phyloP scores from a whole-genome alignment of 2,888 invertebrate genomes.

The Hyposoter didymator region DNA sequence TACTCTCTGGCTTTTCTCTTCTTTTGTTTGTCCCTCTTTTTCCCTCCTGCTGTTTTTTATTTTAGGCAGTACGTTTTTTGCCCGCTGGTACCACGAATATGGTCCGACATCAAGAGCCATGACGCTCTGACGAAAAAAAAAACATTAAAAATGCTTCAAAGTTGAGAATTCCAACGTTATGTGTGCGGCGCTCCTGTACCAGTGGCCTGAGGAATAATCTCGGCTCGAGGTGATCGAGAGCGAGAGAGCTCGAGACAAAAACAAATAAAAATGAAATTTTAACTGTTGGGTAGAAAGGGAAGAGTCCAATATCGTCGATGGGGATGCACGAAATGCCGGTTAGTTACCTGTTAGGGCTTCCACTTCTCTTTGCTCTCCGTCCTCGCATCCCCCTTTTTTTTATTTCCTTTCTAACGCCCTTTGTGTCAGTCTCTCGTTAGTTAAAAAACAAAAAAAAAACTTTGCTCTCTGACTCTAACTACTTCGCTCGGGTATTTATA shows the following conservation, averaged over 20 bases:
- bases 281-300: constrained; percentile 22
- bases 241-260: constrained; percentile 62
- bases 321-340: constrained; percentile 47
- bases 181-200: background rate
- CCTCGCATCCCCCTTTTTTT: constrained; percentile 7
- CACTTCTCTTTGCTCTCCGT: background rate
- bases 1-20: constrained; percentile 69
- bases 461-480: constrained; percentile 38
- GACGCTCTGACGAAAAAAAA: constrained; percentile 23
- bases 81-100: constrained; percentile 6
- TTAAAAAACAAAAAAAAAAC: constrained; percentile 28
- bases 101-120: constrained; percentile 10
- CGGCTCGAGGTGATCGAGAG: background rate
- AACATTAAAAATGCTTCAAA: constrained; percentile 49
- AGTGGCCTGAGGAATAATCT: constrained; percentile 21
- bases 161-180: constrained; percentile 53
- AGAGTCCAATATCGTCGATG: constrained; percentile 62
- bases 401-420: constrained; percentile 36
- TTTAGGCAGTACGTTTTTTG: constrained; percentile 21
- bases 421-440: constrained; percentile 50
- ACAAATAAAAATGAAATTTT: constrained; percentile 46
- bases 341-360: constrained; percentile 60
- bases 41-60: background rate
- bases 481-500: constrained; percentile 25
- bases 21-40: constrained; percentile 53